Evolutionary conservation across 2,888 invertebrate species (phyloP), one percentile per base, ranked within the genome.

Genomic region (Nowickia ferox): DNA sequence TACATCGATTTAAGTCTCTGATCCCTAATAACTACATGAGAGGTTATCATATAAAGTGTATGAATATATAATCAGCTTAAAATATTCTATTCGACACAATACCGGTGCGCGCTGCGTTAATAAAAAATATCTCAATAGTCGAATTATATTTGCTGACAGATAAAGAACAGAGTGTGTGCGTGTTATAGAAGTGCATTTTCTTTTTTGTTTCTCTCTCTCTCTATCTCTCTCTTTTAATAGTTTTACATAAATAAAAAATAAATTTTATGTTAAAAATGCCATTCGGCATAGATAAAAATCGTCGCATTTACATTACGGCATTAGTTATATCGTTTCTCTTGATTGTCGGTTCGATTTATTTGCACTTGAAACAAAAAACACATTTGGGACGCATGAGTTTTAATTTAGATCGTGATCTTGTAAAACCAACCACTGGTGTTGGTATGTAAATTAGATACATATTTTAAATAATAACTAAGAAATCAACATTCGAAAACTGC

Each of bases 351-450:
- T 90, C 91, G 38, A 90, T 91, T 66, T 90, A 88, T 85, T 81
- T 90, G 87, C 91, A 91, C 76, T 66, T 89, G 44, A 82, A 40
- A 40, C 90, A 91, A 63, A 89, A 89, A 77, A 87, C 86, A 80
- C 90, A 89, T 87, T 85, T 86, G 57, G 91, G 91, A 5, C 90
- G 91, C 10, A 81, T 91, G 75, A 79, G 90, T 46, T 81, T 84
- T 57, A 72, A 86, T 38, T 71, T 83, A 55, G 78, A 87, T 42
- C 68, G 74, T 53, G 48, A 53, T 77, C 72, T 59, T 69, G 72
- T 87, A 83, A 88, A 79, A 87, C 83, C 86, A 80, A 89, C 88
- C 63, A 61, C 71, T 78, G 84, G 55, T n/a, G 66, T 84, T 72
- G 87, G 88, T 72, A 82, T 87, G 87, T 87, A 84, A 83, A 86